phyloP scores from a whole-genome alignment of 1,140 invertebrate species.

The Kradibia gibbosae region DNA sequence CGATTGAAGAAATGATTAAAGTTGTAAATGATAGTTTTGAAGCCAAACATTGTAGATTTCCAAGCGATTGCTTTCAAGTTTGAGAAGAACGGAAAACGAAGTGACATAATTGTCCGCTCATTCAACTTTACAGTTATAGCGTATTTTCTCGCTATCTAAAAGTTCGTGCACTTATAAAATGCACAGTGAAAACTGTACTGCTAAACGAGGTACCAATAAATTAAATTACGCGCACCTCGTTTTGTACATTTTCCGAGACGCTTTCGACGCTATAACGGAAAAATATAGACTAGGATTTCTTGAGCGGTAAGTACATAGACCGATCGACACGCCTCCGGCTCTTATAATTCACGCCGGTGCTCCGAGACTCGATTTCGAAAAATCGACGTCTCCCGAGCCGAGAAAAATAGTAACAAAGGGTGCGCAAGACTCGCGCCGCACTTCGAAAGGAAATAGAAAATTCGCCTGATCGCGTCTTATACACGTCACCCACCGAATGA shows the following conservation, averaged over 20 bases:
- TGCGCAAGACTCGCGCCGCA: not conserved
- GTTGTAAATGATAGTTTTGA: not conserved
- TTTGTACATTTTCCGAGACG: slow-evolving; percentile 3
- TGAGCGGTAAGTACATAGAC: slow-evolving; percentile 7
- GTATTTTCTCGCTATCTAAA: not conserved
- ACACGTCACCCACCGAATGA: slow-evolving; percentile 7
- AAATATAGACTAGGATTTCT: slow-evolving; percentile 26
- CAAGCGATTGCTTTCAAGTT: not conserved
- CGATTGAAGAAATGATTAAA: too few species aligned
- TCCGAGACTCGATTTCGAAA: slow-evolving; percentile 14
- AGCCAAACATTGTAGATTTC: not conserved
- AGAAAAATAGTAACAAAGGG: slow-evolving; percentile 23
- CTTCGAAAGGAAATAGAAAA: slow-evolving; percentile 1
- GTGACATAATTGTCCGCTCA: not conserved
- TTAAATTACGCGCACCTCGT: slow-evolving; percentile 1
- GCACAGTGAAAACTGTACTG: not conserved
- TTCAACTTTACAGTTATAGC: not conserved
- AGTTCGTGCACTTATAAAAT: not conserved
- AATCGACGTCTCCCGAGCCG: not conserved
- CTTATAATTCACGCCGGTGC: slow-evolving; percentile 19
- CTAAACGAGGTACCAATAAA: slow-evolving; percentile 17
- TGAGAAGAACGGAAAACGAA: not conserved
- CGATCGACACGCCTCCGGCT: slow-evolving; percentile 22
- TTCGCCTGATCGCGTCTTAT: slow-evolving; percentile 34
- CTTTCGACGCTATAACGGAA: slow-evolving; percentile 3